Percentiles rank a stretch among this genome's conserved stretches.
phyloP scores from a whole-genome alignment of 1,140 invertebrate species.

The Drosophila leontia region DNA sequence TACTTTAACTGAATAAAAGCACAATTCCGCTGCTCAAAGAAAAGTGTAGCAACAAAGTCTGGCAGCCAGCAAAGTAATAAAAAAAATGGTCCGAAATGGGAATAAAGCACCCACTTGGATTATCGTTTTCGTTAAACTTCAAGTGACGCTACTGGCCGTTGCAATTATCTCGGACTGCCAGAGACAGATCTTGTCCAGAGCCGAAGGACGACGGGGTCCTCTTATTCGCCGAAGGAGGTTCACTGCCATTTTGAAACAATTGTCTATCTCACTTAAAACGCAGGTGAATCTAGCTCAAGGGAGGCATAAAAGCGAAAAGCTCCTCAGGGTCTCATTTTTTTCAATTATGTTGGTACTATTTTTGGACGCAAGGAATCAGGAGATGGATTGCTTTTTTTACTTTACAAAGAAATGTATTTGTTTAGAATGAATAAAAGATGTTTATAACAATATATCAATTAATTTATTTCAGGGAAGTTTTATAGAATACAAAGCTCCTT shows the following conservation, averaged over 20 bases:
- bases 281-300: slow-evolving; percentile 59
- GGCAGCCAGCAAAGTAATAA: slow-evolving; percentile 24
- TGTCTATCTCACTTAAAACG: slow-evolving; percentile 36
- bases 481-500: neutral
- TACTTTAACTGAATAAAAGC: neutral
- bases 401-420: neutral
- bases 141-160: slow-evolving; percentile 36
- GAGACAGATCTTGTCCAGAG: slow-evolving; percentile 27
- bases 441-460: neutral
- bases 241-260: slow-evolving; percentile 59
- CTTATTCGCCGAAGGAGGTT: slow-evolving; percentile 30
- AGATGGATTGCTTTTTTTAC: neutral
- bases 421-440: no score
- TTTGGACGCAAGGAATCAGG: neutral
- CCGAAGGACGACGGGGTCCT: slow-evolving; percentile 20
- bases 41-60: slow-evolving; percentile 23
- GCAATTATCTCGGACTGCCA: slow-evolving; percentile 74
- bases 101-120: slow-evolving; percentile 13
- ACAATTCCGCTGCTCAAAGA: slow-evolving; percentile 2
- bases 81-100: slow-evolving; percentile 22
- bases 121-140: slow-evolving; percentile 49
- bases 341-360: slow-evolving; percentile 44
- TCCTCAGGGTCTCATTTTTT: slow-evolving; percentile 31
- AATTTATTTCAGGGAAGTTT: neutral
- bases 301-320: slow-evolving; percentile 47